Percentiles rank a stretch among this genome's conserved stretches.
These are phyloP conservation scores for Lepas anatifera DNA, from an alignment of 2,888 invertebrate species.

Conservation along the genomic window DNA sequence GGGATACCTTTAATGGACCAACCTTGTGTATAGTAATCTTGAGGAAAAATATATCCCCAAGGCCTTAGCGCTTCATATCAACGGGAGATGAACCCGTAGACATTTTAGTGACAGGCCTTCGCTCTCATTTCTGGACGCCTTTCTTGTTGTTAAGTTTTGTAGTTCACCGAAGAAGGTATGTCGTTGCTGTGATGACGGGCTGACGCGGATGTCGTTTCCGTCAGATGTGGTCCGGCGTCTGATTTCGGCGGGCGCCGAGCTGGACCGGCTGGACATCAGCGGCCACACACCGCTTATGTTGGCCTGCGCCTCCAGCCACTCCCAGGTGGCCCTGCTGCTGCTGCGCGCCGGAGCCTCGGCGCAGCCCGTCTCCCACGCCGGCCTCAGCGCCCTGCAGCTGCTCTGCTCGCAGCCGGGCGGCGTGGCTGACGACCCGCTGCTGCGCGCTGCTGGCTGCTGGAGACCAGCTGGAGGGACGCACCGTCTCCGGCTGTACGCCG, in stretches of 20 bases:
- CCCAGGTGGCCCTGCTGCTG: conserved; percentile 23
- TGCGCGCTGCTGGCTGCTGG: not conserved
- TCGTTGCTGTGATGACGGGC: too few species aligned
- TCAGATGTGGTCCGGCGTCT: conserved; percentile 1
- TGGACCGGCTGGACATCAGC: not conserved
- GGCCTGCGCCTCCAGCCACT: conserved; percentile 23
- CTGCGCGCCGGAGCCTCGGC: conserved; percentile 25
- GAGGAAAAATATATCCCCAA: too few species aligned
- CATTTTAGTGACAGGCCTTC: too few species aligned
- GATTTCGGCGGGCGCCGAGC: conserved; percentile 3
- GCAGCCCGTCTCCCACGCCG: conserved; percentile 23
- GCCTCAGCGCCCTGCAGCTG: conserved; percentile 26
- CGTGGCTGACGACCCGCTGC: not conserved
- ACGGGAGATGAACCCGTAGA: too few species aligned
- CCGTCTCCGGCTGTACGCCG: conserved; percentile 26
- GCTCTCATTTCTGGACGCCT: too few species aligned
- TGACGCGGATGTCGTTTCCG: not conserved
- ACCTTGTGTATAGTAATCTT: too few species aligned
- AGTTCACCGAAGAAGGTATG: too few species aligned
- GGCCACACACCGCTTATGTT: conserved; percentile 8
- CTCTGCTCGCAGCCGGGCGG: not conserved
- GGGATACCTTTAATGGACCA: too few species aligned
- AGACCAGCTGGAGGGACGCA: conserved; percentile 19
- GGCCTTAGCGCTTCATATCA: too few species aligned
- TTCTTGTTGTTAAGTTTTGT: too few species aligned